Percentiles rank a stretch among this genome's conserved stretches.
Evolutionary conservation across 2,888 invertebrate species (phyloP).

Genomic region (Empis stercorea): DNA sequence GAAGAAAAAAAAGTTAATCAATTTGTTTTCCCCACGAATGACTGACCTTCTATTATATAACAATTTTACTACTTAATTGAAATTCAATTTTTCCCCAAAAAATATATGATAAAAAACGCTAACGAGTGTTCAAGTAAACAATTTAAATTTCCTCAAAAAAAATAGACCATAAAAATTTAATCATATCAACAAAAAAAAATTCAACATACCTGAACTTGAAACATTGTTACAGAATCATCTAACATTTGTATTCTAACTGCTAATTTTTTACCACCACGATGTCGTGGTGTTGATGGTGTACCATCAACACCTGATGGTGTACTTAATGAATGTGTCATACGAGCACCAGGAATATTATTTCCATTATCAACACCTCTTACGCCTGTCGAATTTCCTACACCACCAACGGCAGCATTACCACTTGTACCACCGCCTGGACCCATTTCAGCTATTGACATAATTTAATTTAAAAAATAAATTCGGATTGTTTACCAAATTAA

Average conservation of each 20-base stretch:
- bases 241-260: slow-evolving; percentile 80
- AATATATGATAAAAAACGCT: no score
- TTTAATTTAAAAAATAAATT: slow-evolving; percentile 20
- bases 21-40: no score
- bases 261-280: slow-evolving; percentile 81
- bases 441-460: slow-evolving; percentile 35
- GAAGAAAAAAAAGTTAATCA: no score
- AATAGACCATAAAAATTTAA: no score
- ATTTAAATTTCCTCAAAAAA: no score
- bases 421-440: slow-evolving; percentile 24
- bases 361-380: slow-evolving; percentile 16
- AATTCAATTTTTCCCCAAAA: no score
- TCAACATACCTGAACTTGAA: slow-evolving; percentile 73
- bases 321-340: slow-evolving; percentile 74
- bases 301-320: slow-evolving; percentile 72
- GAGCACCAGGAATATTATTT: slow-evolving; percentile 36
- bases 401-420: slow-evolving; percentile 5
- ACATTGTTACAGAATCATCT: slow-evolving; percentile 78
- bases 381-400: slow-evolving; percentile 14
- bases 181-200: not conserved
- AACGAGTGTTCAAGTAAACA: no score
- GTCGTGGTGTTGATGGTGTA: slow-evolving; percentile 55
- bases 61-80: no score
- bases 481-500: not conserved
- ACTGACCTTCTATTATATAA: no score